Evolutionary conservation across 2,797 vertebrate genomes (phyloP).

Genomic region (Pteropus rufus): DNA sequence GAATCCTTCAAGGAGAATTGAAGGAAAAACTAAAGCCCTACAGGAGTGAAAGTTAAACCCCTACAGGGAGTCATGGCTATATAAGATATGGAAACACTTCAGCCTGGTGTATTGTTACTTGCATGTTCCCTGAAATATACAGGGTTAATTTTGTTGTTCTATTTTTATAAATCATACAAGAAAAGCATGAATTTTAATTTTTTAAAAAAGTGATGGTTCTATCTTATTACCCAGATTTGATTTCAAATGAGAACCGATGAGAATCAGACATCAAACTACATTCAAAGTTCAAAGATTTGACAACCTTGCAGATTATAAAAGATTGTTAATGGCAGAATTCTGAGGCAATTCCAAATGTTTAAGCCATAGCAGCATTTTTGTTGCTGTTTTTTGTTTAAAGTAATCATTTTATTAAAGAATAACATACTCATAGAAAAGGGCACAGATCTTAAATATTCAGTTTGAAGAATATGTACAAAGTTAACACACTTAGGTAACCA

Average conservation of each 20-base stretch:
- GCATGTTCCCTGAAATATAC: background rate
- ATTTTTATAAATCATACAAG: slow-evolving; percentile 9
- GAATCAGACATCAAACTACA: background rate
- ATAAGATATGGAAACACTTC: background rate
- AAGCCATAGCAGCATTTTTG: background rate
- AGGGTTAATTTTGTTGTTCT: background rate
- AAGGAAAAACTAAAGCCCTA: background rate
- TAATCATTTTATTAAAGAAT: background rate
- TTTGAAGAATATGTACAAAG: background rate
- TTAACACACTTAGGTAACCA: background rate
- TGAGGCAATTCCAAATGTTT: background rate
- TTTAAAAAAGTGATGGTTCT: background rate
- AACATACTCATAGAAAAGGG: background rate
- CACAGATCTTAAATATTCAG: background rate
- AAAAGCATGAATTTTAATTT: background rate
- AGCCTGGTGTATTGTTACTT: background rate
- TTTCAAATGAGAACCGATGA: background rate
- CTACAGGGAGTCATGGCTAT: background rate
- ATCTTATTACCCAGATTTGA: background rate
- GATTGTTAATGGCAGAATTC: background rate
- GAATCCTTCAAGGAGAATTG: slow-evolving; percentile 31
- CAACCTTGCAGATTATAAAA: slow-evolving; percentile 4
- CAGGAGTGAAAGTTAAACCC: background rate
- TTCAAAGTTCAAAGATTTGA: slow-evolving; percentile 8
- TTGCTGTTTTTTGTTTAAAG: background rate